Conservation (phyloP, 2,797 vertebrate genomes). For the Caiman crocodilus region DNA sequence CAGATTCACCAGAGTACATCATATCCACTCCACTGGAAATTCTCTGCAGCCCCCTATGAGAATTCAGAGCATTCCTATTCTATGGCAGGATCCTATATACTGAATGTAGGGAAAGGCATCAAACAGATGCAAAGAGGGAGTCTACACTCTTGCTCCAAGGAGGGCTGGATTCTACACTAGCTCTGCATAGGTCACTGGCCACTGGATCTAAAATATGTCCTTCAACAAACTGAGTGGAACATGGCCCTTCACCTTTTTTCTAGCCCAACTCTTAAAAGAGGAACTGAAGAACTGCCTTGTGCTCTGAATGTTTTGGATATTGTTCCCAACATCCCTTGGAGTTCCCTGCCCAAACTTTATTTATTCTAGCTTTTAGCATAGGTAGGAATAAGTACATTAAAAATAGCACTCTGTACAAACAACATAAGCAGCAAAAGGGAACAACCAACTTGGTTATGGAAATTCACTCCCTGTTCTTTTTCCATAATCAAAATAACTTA, state of each 20-base stretch:
- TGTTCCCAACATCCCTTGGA: neutral
- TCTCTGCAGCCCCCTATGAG: too few relatives aligned
- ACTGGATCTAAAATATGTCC: neutral
- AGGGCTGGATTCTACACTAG: neutral
- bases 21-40: too few relatives aligned
- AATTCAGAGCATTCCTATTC: too few relatives aligned
- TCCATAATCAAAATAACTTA: neutral
- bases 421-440: neutral
- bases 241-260: neutral
- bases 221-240: neutral
- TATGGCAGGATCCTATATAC: too few relatives aligned
- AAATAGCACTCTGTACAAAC: neutral
- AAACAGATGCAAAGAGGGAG: neutral
- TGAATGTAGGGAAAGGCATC: too few relatives aligned
- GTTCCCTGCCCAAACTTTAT: neutral
- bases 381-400: neutral
- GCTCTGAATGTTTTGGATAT: neutral
- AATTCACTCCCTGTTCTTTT: neutral
- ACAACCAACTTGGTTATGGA: neutral
- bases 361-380: neutral
- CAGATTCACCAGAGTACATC: too few relatives aligned
- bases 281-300: neutral
- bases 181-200: neutral
- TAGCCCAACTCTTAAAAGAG: neutral
- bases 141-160: neutral